Percentiles rank a stretch among this genome's conserved stretches.
Conservation (phyloP, 2,113 vertebrate genomes). For the Galbula dea region DNA sequence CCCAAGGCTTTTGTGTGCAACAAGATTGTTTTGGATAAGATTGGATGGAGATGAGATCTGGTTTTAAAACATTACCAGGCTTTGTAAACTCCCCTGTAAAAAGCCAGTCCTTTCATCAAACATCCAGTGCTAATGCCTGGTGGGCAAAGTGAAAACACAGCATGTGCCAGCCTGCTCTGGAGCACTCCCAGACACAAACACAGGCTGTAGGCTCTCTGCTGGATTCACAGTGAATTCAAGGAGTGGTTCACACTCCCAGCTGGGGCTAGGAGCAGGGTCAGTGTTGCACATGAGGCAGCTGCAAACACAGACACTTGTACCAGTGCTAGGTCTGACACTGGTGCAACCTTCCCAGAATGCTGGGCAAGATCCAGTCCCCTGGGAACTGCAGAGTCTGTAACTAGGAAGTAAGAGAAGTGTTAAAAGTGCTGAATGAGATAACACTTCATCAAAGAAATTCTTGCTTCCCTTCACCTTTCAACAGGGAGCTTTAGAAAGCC, state of each 20-base stretch:
- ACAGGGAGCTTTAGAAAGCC: slow-evolving; percentile 27
- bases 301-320: background rate
- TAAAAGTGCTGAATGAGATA: background rate
- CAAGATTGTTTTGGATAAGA: background rate
- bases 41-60: background rate
- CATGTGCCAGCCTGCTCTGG: too few species aligned
- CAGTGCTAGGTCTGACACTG: background rate
- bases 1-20: background rate
- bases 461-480: background rate
- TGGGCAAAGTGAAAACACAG: background rate
- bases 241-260: background rate
- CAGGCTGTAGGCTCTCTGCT: too few species aligned
- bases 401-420: background rate
- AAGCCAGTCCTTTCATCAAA: background rate
- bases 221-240: too few species aligned
- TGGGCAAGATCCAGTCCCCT: background rate
- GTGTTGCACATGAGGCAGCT: background rate
- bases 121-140: too few species aligned
- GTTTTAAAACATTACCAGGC: background rate
- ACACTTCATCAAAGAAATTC: background rate
- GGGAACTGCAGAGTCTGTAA: background rate
- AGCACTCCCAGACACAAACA: too few species aligned
- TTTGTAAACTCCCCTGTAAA: background rate
- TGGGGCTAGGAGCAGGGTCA: background rate
- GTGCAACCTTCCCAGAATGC: background rate